Conservation (phyloP, 1,140 invertebrate species). For the Diachasma alloeum region DNA sequence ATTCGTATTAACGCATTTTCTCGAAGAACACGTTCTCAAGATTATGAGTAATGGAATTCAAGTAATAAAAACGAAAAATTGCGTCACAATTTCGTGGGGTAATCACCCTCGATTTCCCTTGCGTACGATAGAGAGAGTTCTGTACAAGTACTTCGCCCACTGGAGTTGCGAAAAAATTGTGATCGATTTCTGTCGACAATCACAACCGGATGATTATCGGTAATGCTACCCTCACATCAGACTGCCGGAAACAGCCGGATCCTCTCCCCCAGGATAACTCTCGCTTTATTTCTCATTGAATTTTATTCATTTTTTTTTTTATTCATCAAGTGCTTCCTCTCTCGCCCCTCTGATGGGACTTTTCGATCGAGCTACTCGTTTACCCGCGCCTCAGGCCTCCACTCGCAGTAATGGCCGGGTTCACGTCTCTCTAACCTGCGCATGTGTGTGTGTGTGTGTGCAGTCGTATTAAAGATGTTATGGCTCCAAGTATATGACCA, state of each 20-base stretch:
- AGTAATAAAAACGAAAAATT: neutral
- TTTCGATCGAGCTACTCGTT: conserved; percentile 9
- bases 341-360: neutral
- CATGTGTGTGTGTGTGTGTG: neutral
- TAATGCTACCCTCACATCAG: neutral
- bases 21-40: neutral
- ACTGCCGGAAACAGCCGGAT: neutral
- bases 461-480: neutral
- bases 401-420: neutral
- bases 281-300: conserved; percentile 3
- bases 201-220: neutral
- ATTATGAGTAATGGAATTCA: neutral
- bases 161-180: neutral
- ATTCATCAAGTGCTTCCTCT: neutral
- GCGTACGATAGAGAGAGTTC: too few relatives aligned
- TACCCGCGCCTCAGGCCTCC: neutral
- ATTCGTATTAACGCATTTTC: neutral
- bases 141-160: too few relatives aligned
- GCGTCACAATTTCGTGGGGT: neutral
- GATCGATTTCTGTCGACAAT: conserved; percentile 6
- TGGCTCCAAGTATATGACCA: conserved; percentile 1
- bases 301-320: neutral
- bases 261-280: neutral
- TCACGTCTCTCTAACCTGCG: neutral
- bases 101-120: neutral